Evolutionary conservation across 2,797 vertebrate species (phyloP).

Genomic region (Mallotus villosus): DNA sequence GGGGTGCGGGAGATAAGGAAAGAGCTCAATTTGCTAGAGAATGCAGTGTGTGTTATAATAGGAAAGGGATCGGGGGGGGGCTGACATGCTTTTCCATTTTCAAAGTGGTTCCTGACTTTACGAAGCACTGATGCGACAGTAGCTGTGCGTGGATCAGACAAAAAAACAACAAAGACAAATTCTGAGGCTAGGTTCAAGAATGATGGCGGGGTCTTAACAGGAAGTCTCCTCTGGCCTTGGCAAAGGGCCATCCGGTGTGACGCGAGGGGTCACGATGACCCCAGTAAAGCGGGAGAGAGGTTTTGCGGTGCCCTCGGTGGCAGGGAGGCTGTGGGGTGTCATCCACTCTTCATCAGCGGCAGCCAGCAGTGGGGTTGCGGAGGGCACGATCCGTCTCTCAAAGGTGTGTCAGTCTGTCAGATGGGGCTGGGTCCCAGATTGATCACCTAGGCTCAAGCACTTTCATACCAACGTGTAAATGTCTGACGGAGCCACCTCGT

Average conservation of each 20-base stretch:
- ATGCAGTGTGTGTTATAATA: no score
- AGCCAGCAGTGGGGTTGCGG: background rate
- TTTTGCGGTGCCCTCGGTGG: background rate
- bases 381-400: background rate
- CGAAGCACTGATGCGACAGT: background rate
- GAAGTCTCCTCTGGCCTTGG: slow-evolving; percentile 19
- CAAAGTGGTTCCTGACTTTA: no score
- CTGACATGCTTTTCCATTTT: no score
- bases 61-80: no score
- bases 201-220: slow-evolving; percentile 1
- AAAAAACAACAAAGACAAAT: background rate
- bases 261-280: slow-evolving; percentile 12
- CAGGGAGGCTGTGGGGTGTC: background rate
- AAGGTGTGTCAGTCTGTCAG: background rate
- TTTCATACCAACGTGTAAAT: background rate
- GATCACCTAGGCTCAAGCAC: background rate
- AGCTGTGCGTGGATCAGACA: background rate
- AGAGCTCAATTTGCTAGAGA: no score
- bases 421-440: background rate
- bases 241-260: slow-evolving; percentile 1
- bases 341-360: background rate
- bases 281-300: background rate
- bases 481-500: background rate
- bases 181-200: background rate
- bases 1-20: no score